Evolutionary conservation across 2,888 invertebrate species (phyloP).

Genomic region (Tenthredo livida): DNA sequence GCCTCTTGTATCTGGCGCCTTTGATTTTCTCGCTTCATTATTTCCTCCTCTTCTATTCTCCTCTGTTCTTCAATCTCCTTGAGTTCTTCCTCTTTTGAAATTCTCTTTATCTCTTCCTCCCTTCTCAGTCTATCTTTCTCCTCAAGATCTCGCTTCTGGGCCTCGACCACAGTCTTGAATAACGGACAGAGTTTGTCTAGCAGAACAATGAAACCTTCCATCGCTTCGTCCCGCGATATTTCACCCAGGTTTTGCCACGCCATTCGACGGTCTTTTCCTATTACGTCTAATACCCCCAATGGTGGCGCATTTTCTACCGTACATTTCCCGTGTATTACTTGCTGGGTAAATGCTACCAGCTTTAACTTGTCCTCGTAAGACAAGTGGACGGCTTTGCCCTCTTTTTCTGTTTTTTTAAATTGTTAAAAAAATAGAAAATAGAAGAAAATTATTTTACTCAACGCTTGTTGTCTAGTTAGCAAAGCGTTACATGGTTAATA

Average conservation of each 20-base stretch:
- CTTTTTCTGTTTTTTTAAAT: slow-evolving; percentile 87
- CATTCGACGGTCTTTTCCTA: slow-evolving; percentile 93
- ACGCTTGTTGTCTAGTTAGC: background rate
- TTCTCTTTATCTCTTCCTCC: slow-evolving; percentile 81
- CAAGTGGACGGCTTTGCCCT: slow-evolving; percentile 97
- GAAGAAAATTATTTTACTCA: too few species aligned
- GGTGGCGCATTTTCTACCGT: slow-evolving; percentile 87
- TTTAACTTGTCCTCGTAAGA: slow-evolving; percentile 96
- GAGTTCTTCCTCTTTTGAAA: slow-evolving; percentile 82
- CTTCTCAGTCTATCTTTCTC: slow-evolving; percentile 86
- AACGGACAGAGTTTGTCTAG: slow-evolving; percentile 93
- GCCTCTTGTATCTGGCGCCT: slow-evolving; percentile 96
- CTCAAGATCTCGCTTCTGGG: slow-evolving; percentile 92
- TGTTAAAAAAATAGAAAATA: background rate
- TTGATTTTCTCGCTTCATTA: slow-evolving; percentile 82
- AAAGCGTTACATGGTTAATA: background rate
- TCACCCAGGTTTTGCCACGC: slow-evolving; percentile 97
- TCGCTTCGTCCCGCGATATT: slow-evolving; percentile 91
- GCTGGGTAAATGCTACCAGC: slow-evolving; percentile 95
- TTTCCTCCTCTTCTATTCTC: slow-evolving; percentile 83
- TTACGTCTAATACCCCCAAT: slow-evolving; percentile 95
- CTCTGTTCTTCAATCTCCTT: slow-evolving; percentile 76
- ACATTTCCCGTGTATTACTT: slow-evolving; percentile 92
- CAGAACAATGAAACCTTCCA: slow-evolving; percentile 94
- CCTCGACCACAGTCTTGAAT: slow-evolving; percentile 94